Conservation (phyloP, 2,797 vertebrate species). For the Agapornis canus region DNA sequence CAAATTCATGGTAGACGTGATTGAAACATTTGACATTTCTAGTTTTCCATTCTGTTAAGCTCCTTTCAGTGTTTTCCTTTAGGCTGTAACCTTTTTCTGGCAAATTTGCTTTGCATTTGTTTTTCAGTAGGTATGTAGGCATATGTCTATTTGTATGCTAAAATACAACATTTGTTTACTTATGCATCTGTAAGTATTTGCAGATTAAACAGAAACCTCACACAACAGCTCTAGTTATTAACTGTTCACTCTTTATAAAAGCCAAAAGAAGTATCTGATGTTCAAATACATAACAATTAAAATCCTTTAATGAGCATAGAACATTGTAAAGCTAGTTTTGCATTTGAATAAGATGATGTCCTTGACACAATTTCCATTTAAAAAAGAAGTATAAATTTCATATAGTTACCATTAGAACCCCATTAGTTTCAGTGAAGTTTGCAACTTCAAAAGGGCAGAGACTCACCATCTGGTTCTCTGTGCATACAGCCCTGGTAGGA, state of each 20-base stretch:
- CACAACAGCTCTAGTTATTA: neutral
- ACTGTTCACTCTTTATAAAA: neutral
- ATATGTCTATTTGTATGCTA: neutral
- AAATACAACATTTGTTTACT: neutral
- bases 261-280: neutral
- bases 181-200: neutral
- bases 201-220: neutral
- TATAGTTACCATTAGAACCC: neutral
- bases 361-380: neutral
- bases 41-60: neutral
- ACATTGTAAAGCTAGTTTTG: neutral
- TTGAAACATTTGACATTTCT: slow-evolving; percentile 45
- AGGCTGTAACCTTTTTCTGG: neutral
- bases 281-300: neutral
- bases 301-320: neutral
- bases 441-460: neutral
- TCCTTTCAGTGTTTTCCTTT: neutral
- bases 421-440: neutral
- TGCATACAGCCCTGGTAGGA: neutral
- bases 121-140: neutral
- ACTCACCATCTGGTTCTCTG: neutral
- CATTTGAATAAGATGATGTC: neutral
- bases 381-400: neutral
- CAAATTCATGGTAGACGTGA: neutral
- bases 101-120: neutral